Percentiles rank a stretch among this genome's conserved stretches.
These are phyloP conservation scores for Peromyscus attwateri DNA, from an alignment of 2,797 vertebrate species.

Conservation along the genomic window DNA sequence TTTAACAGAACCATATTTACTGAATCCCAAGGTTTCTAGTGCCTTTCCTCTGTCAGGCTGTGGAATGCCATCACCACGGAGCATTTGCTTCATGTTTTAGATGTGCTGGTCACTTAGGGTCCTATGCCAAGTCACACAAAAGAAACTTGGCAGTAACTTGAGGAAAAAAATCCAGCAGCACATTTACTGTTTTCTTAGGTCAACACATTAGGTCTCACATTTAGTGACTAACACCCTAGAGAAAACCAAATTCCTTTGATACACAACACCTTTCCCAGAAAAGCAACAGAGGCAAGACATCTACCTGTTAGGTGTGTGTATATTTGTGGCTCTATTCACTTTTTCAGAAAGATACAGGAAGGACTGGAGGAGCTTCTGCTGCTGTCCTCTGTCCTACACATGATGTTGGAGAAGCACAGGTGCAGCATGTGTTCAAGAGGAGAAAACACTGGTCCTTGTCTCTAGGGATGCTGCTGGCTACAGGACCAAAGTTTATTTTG, in stretches of 20 bases:
- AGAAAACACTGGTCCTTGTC: background rate
- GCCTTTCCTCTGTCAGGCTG: background rate
- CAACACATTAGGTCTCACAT: background rate
- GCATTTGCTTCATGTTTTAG: background rate
- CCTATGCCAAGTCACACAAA: background rate
- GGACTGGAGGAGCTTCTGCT: background rate
- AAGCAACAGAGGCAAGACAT: background rate
- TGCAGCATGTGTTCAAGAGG: background rate
- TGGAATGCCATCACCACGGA: background rate
- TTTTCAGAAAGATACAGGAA: background rate
- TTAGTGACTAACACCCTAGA: slow-evolving; percentile 15
- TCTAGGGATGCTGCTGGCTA: background rate
- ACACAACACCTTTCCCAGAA: background rate
- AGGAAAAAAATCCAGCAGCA: slow-evolving; percentile 34
- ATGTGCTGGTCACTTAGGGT: background rate
- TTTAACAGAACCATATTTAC: background rate
- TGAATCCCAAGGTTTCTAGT: background rate
- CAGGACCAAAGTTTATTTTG: background rate
- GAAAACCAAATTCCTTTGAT: slow-evolving; percentile 14
- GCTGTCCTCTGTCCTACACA: background rate
- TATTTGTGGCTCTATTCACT: background rate
- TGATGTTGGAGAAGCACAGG: background rate
- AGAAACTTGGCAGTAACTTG: background rate
- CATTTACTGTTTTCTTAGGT: slow-evolving; percentile 5
- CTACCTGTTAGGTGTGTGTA: too few species aligned